Evolutionary conservation across 1,140 invertebrate species (phyloP), one percentile per base, ranked within the genome.

Genomic region (Diachasmimorpha longicaudata): DNA sequence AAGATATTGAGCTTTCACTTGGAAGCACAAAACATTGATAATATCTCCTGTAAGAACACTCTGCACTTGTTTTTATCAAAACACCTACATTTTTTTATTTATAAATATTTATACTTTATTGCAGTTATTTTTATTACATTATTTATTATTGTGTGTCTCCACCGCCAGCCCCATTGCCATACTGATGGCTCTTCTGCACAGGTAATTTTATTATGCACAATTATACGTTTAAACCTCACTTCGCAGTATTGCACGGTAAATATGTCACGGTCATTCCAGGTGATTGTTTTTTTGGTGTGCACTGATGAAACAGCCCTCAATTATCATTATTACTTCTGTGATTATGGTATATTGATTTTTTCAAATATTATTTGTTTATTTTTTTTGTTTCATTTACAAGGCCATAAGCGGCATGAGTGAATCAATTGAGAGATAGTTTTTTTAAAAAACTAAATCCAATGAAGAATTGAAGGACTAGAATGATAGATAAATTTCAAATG

Each of bases 111-210:
- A 88, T 84, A 85, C 77, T 85, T 87, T 87, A 84, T 85, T 84
- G 84, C 84, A 83, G 83, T 86, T 87, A 87, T 85, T 86, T 89
- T 89, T 86, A 91, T 85, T 85, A 85, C 82, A 82, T 85, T 85
- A 83, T 83, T 86, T 84, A 84, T 83, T 85, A 87, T 88, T 89
- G 85, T 89, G 88, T 89, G 87, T 88, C 87, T 89, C 87, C 89
- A 88, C 86, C 88, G 90, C 91, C 92, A 95, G 94, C 93, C 94
- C 94, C 86, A 93, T 95, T 92, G 94, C 93, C 92, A 94, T 93
- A 89, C 93, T 95, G 90, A 93, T 95, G 93, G 93, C 93, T 91
- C 91, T 95, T 85, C 91, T 95, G 85, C 92, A 93, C 91, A 96
- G 95, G 94, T 95, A 96, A 94, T 88, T 52, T 79, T 86, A 89